Conservation (phyloP, 2,113 vertebrate species). For the Actenoides lindsayi region DNA sequence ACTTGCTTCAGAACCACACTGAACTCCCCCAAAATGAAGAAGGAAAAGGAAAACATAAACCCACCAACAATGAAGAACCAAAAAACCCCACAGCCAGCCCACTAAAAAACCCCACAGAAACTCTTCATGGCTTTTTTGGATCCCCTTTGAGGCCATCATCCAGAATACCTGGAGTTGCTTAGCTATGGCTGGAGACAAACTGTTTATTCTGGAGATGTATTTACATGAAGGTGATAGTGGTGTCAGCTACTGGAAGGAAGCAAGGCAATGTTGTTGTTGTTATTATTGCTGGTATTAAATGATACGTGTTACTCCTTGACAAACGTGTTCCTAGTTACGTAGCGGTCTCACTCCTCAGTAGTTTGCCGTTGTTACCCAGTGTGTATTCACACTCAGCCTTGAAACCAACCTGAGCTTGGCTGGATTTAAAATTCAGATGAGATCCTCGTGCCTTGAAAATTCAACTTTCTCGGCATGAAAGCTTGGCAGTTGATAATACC, state of each 20-base stretch:
- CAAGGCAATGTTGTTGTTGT: background rate
- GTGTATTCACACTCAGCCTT: background rate
- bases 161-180: background rate
- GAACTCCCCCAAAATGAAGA: background rate
- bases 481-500: background rate
- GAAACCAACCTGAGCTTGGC: background rate
- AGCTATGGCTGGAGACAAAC: background rate
- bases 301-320: background rate
- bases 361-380: background rate
- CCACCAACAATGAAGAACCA: background rate
- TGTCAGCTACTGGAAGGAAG: background rate
- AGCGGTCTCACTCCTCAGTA: background rate
- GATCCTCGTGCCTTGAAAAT: background rate
- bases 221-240: background rate
- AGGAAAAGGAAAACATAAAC: background rate
- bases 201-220: background rate
- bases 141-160: background rate
- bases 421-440: background rate
- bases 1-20: background rate
- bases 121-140: background rate
- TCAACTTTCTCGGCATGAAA: background rate
- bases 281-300: background rate
- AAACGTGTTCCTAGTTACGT: accelerated
- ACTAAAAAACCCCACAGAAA: background rate
- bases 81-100: background rate